phyloP scores from a whole-genome alignment of 2,888 invertebrate species.

The Eupsilia transversa region DNA sequence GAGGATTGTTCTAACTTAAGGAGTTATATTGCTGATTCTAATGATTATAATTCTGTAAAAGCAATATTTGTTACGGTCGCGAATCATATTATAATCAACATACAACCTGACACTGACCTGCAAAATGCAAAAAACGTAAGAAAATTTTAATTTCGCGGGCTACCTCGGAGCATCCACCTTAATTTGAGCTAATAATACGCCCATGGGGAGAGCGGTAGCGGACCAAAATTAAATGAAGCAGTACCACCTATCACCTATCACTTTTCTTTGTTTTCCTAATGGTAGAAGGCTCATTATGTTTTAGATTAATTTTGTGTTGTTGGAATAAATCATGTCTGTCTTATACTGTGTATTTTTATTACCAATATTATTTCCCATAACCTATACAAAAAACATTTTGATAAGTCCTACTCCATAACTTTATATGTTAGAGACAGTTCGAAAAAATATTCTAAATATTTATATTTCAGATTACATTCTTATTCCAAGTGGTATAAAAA shows the following conservation, averaged over 20 bases:
- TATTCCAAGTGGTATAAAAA: conserved; percentile 54
- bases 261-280: background rate
- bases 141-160: too few relatives aligned
- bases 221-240: background rate
- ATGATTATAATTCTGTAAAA: too few relatives aligned
- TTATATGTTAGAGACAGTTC: background rate
- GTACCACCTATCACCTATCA: too few relatives aligned
- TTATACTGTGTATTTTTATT: background rate
- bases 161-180: too few relatives aligned
- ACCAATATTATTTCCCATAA: background rate
- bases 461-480: conserved; percentile 45
- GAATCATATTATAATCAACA: too few relatives aligned
- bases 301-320: background rate
- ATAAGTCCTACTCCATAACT: too few relatives aligned
- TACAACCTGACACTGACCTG: too few relatives aligned
- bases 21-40: too few relatives aligned
- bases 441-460: background rate
- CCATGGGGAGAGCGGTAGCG: background rate
- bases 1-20: too few relatives aligned
- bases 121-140: too few relatives aligned
- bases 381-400: background rate
- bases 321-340: background rate
- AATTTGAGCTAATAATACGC: background rate
- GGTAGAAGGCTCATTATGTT: too few relatives aligned
- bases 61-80: too few relatives aligned